A percentile compares a stretch with the other conserved stretches of the same genome.
Evolutionary conservation across 2,888 invertebrate species (phyloP).

Genomic region (Gymnoscelis rufifasciata): DNA sequence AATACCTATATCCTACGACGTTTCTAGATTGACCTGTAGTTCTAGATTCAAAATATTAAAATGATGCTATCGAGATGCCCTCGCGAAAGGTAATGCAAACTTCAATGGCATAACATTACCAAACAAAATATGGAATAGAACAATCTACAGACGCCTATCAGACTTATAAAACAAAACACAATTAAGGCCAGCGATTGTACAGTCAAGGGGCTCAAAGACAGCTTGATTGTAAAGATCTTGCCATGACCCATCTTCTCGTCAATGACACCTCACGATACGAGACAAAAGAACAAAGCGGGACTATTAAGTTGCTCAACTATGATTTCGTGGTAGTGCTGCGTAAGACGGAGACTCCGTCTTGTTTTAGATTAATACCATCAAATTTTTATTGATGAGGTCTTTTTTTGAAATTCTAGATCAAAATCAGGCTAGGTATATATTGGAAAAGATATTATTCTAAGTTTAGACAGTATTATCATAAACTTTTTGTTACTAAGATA

Average conservation of each 20-base stretch:
- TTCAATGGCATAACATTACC: not conserved
- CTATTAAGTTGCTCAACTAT: constrained; percentile 64
- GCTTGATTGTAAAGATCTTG: constrained; percentile 47
- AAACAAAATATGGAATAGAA: not conserved
- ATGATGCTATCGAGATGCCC: too few species aligned
- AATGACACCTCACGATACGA: constrained; percentile 61
- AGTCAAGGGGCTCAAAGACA: constrained; percentile 30
- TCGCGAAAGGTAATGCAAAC: too few species aligned
- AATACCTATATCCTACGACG: too few species aligned
- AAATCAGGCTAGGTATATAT: too few species aligned
- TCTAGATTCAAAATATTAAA: too few species aligned
- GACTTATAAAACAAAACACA: constrained; percentile 20
- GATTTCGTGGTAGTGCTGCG: constrained; percentile 25
- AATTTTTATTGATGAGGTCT: too few species aligned
- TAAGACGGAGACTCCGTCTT: constrained; percentile 22
- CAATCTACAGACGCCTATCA: constrained; percentile 8
- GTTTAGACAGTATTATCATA: too few species aligned
- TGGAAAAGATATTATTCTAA: too few species aligned
- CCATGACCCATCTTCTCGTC: constrained; percentile 63
- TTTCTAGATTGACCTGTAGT: too few species aligned
- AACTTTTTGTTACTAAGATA: too few species aligned
- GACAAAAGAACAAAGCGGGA: constrained; percentile 69
- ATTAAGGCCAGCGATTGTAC: constrained; percentile 21
- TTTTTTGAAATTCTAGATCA: too few species aligned
- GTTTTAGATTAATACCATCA: constrained; percentile 1